phyloP scores from a whole-genome alignment of 2,113 vertebrate genomes.

The Alectura lathami region DNA sequence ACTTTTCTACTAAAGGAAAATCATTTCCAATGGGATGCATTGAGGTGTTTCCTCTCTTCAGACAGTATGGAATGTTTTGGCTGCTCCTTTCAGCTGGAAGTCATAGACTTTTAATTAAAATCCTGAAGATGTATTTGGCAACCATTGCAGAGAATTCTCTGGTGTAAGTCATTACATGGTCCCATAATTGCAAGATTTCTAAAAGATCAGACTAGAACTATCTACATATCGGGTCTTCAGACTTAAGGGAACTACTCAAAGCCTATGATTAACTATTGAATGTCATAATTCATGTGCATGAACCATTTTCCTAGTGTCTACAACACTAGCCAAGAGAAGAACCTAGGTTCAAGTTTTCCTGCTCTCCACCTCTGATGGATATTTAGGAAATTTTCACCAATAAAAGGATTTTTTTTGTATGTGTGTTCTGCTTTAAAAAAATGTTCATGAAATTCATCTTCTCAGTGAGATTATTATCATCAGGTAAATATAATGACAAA shows the following conservation, averaged over 20 bases:
- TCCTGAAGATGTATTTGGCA: neutral
- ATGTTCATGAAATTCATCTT: neutral
- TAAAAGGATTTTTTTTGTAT: neutral
- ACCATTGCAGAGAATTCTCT: neutral
- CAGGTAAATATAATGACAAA: neutral
- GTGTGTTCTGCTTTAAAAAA: neutral
- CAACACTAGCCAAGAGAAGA: neutral
- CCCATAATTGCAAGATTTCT: neutral
- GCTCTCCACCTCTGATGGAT: neutral
- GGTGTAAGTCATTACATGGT: neutral
- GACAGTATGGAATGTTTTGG: neutral
- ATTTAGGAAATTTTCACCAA: neutral
- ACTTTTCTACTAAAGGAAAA: neutral
- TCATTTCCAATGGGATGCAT: neutral
- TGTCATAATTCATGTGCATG: neutral
- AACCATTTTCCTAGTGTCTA: too few species aligned
- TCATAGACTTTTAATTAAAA: neutral
- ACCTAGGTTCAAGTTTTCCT: neutral
- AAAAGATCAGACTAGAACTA: too few species aligned
- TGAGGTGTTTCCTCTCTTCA: neutral
- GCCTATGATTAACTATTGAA: neutral
- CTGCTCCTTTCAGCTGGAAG: neutral
- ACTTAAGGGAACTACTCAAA: neutral
- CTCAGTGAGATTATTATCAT: neutral
- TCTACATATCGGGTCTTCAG: neutral